Conservation (phyloP, 2,888 invertebrate genomes). For the Coremacera marginata region DNA sequence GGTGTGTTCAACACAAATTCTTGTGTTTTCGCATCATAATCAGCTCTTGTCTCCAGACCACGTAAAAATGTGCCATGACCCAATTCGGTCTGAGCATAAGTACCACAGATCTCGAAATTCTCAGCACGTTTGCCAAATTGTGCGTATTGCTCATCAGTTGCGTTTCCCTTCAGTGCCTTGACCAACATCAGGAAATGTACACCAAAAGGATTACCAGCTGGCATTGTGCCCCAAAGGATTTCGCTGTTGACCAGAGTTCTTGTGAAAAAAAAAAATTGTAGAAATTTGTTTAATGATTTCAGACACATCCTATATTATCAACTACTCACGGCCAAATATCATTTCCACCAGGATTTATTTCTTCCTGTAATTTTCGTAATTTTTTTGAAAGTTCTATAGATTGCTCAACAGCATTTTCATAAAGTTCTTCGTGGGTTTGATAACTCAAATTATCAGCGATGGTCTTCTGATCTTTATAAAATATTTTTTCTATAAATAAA, state of each 20-base stretch:
- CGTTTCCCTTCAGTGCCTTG: conserved; percentile 88
- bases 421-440: conserved; percentile 58
- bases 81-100: conserved; percentile 96
- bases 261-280: too few species aligned
- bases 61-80: conserved; percentile 95
- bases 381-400: conserved; percentile 71
- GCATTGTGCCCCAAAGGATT: conserved; percentile 50
- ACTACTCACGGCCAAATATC: conserved; percentile 64
- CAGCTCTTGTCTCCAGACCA: conserved; percentile 90
- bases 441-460: conserved; percentile 48
- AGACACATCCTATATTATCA: too few species aligned
- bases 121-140: conserved; percentile 88
- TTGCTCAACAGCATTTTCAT: conserved; percentile 48
- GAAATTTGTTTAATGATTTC: too few species aligned
- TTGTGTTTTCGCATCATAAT: conserved; percentile 82
- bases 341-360: conserved; percentile 71
- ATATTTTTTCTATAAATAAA: conserved; percentile 45
- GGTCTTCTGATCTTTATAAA: conserved; percentile 46
- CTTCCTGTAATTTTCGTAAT: conserved; percentile 77
- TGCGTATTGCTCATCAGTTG: conserved; percentile 84
- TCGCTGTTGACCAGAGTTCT: conserved; percentile 49
- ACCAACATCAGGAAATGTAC: conserved; percentile 94
- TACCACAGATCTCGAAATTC: conserved; percentile 85
- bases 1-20: conserved; percentile 92
- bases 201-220: conserved; percentile 70